Conservation (phyloP, 2,888 invertebrate species). For the Itoplectis maculator region DNA sequence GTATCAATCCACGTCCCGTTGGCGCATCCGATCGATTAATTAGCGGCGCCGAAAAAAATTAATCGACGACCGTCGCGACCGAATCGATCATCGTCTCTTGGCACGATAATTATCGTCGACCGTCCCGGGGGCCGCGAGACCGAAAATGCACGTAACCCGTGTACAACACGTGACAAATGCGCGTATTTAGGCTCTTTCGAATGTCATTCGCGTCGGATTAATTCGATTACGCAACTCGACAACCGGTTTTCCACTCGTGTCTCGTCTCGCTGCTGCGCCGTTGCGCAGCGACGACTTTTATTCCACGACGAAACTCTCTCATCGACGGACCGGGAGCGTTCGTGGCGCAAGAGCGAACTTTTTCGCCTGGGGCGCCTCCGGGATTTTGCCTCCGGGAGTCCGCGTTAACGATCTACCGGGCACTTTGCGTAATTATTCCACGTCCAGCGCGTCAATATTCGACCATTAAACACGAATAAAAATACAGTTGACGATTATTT, state of each 20-base stretch:
- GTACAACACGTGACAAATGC: slow-evolving; percentile 1
- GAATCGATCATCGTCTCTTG: slow-evolving; percentile 50
- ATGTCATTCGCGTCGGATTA: slow-evolving; percentile 40
- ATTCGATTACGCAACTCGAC: slow-evolving; percentile 51
- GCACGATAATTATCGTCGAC: slow-evolving; percentile 42
- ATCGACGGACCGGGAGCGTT: not conserved
- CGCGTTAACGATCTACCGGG: slow-evolving; percentile 50
- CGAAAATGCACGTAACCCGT: not conserved
- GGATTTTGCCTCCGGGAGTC: too few relatives aligned
- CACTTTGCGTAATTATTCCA: slow-evolving; percentile 58
- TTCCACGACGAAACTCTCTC: slow-evolving; percentile 14
- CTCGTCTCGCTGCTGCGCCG: not conserved
- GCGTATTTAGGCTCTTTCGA: slow-evolving; percentile 30
- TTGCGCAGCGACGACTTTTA: not conserved
- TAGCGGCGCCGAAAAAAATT: slow-evolving; percentile 43
- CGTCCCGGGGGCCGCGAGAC: not conserved
- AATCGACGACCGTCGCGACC: slow-evolving; percentile 34
- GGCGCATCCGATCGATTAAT: slow-evolving; percentile 47
- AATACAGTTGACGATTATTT: not conserved
- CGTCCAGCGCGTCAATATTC: slow-evolving; percentile 16
- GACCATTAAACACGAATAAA: not conserved
- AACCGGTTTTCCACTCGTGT: slow-evolving; percentile 37
- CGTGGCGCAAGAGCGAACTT: not conserved
- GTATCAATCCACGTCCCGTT: slow-evolving; percentile 25
- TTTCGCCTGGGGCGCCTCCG: slow-evolving; percentile 1